Conservation (phyloP, 2,797 vertebrate genomes). For the Ceyx erithaca region DNA sequence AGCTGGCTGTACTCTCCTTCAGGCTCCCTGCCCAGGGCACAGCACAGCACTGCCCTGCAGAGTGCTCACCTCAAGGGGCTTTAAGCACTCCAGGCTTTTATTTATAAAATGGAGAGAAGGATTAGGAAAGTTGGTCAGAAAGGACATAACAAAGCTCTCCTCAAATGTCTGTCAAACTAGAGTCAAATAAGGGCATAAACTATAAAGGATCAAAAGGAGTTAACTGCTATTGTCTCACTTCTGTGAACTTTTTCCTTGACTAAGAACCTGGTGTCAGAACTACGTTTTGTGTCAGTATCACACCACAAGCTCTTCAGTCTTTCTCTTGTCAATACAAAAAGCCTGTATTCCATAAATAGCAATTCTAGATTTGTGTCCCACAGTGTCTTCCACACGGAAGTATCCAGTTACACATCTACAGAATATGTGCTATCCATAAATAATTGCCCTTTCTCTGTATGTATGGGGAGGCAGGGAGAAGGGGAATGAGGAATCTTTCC, state of each 20-base stretch:
- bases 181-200: background rate
- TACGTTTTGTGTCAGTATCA: rapidly evolving
- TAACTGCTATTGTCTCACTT: background rate
- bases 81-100: background rate
- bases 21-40: background rate
- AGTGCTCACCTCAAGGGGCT: rapidly evolving
- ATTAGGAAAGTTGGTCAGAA: background rate
- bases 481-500: background rate
- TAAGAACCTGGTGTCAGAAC: background rate
- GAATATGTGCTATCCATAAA: background rate
- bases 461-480: background rate
- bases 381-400: background rate
- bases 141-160: background rate
- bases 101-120: background rate
- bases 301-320: background rate
- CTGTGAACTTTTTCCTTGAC: background rate
- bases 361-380: background rate
- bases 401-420: background rate
- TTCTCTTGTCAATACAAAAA: background rate
- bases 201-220: background rate
- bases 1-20: background rate
- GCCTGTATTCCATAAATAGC: background rate
- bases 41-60: rapidly evolving
- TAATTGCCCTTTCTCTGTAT: background rate
- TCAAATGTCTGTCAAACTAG: background rate